phyloP scores from a whole-genome alignment of 2,888 invertebrate genomes.

The Drosophila putrida region DNA sequence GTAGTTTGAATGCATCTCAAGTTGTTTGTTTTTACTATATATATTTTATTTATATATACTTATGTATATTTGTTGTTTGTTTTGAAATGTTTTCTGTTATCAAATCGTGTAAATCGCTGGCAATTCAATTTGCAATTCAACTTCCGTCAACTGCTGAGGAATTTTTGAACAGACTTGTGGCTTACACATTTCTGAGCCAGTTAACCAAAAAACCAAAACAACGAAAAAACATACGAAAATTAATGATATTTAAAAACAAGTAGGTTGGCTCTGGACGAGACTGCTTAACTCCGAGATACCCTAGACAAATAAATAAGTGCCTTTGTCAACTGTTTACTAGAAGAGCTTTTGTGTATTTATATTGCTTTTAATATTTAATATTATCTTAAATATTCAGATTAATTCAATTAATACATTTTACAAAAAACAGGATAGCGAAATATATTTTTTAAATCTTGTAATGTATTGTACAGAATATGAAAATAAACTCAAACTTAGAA shows the following conservation, averaged over 20 bases:
- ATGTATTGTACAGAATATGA: no score
- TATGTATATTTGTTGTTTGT: constrained; percentile 17
- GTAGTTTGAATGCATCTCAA: constrained; percentile 61
- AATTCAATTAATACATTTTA: no score
- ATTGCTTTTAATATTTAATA: no score
- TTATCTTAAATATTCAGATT: not conserved
- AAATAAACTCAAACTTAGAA: no score
- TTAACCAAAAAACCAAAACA: constrained; percentile 31
- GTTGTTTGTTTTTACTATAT: constrained; percentile 33
- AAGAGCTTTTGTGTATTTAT: no score
- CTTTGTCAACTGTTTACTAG: no score
- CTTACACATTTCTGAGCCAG: constrained; percentile 45
- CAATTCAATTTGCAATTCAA: constrained; percentile 74
- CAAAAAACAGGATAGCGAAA: no score
- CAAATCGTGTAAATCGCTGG: constrained; percentile 55
- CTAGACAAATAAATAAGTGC: not conserved
- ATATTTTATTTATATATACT: constrained; percentile 14
- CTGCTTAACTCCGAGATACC: not conserved
- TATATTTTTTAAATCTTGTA: no score
- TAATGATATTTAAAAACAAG: constrained; percentile 9
- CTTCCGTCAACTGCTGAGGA: constrained; percentile 70
- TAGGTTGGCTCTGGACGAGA: not conserved
- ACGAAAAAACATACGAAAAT: constrained; percentile 1
- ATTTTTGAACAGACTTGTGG: constrained; percentile 55
- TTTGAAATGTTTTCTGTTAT: constrained; percentile 38